Evolutionary conservation across 2,113 vertebrate species (phyloP).

Genomic region (Nannobrachium achirus): DNA sequence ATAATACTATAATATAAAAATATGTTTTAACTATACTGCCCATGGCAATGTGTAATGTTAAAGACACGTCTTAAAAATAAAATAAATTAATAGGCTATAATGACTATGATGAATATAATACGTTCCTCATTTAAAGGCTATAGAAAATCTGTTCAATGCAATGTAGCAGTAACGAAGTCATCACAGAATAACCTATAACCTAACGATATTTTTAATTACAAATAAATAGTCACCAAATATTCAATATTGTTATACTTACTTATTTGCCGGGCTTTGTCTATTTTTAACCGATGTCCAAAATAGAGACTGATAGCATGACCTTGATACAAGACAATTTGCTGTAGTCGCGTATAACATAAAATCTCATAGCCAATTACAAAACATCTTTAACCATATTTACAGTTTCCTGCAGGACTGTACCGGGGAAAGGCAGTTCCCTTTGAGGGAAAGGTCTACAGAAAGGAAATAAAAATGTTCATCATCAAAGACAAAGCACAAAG

Average conservation of each 20-base stretch:
- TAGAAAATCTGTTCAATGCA: too few relatives aligned
- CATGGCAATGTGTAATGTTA: too few relatives aligned
- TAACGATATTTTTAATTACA: too few relatives aligned
- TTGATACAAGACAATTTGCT: background rate
- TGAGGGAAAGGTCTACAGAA: constrained; percentile 14
- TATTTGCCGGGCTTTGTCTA: constrained; percentile 33
- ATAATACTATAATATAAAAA: too few relatives aligned
- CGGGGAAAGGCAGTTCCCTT: constrained; percentile 10
- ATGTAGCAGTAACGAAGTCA: too few relatives aligned
- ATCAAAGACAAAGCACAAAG: constrained; percentile 56
- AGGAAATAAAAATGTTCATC: constrained; percentile 21
- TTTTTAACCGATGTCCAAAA: constrained; percentile 42
- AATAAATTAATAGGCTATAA: too few relatives aligned
- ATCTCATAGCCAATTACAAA: background rate
- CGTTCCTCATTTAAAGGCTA: too few relatives aligned
- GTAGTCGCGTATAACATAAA: constrained; percentile 4
- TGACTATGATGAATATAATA: too few relatives aligned
- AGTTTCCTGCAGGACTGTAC: constrained; percentile 9
- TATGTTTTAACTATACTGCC: too few relatives aligned
- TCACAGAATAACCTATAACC: too few relatives aligned
- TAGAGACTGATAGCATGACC: constrained; percentile 22
- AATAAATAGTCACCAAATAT: too few relatives aligned
- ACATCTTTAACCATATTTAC: constrained; percentile 9
- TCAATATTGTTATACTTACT: constrained; percentile 27
- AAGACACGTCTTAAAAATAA: too few relatives aligned